Percentiles rank a stretch among this genome's conserved stretches.
phyloP scores from a whole-genome alignment of 2,797 vertebrate genomes.

The Sylvilagus floridanus region DNA sequence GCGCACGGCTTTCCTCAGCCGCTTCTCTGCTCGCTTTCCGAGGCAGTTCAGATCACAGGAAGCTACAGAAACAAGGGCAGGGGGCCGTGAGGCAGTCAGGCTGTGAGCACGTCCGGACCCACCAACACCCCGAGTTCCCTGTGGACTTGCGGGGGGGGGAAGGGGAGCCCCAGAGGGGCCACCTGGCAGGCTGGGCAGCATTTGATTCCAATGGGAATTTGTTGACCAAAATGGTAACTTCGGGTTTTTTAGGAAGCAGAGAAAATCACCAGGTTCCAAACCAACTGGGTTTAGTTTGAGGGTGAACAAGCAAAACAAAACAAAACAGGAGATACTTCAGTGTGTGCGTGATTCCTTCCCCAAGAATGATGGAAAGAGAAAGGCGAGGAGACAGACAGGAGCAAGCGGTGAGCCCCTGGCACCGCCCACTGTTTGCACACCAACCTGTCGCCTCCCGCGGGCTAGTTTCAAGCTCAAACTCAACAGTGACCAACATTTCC shows the following conservation, averaged over 20 bases:
- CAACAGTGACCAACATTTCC: conserved; percentile 93
- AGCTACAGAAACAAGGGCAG: conserved; percentile 88
- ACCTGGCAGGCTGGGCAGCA: conserved; percentile 59
- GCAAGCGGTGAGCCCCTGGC: conserved; percentile 83
- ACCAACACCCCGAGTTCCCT: conserved; percentile 1
- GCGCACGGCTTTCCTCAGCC: conserved; percentile 96
- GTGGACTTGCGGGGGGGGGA: background rate
- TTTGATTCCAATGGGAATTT: conserved; percentile 65
- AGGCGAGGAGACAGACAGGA: conserved; percentile 79
- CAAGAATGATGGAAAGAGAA: conserved; percentile 82
- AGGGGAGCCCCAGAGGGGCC: conserved; percentile 31
- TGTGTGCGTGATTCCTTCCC: conserved; percentile 68
- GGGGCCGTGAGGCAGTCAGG: background rate
- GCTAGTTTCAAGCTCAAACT: conserved; percentile 97
- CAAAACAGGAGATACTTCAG: conserved; percentile 99
- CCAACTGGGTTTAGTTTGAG: conserved; percentile 75
- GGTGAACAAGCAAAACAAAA: background rate
- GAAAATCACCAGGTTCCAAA: conserved; percentile 68
- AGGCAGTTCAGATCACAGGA: conserved; percentile 94
- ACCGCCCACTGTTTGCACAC: conserved; percentile 88
- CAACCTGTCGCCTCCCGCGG: conserved; percentile 99
- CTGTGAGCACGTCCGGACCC: background rate
- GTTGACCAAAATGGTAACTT: conserved; percentile 59
- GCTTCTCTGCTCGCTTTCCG: conserved; percentile 94
- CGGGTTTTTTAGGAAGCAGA: conserved; percentile 63